A percentile compares a stretch with the other conserved stretches of the same genome.
Evolutionary conservation across 2,113 vertebrate species (phyloP).

Genomic region (Suncus etruscus): DNA sequence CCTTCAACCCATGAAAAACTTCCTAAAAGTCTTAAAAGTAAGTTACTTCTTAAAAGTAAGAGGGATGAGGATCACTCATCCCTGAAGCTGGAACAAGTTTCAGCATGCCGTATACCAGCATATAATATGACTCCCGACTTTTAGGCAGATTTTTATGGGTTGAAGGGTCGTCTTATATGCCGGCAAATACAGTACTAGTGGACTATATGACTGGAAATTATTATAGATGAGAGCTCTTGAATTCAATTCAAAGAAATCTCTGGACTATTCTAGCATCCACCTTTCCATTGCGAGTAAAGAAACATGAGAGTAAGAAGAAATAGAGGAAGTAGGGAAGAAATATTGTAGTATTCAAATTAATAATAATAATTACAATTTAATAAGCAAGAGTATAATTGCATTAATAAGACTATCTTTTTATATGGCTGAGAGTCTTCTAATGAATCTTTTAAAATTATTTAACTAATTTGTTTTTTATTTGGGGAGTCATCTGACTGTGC

Average conservation of each 20-base stretch:
- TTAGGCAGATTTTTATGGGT: too few species aligned
- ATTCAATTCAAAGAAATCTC: slow-evolving; percentile 74
- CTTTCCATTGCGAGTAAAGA: not conserved
- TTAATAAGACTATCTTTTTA: slow-evolving; percentile 3
- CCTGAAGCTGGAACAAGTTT: too few species aligned
- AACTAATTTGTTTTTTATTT: too few species aligned
- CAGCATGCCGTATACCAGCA: too few species aligned
- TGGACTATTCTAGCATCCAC: slow-evolving; percentile 67
- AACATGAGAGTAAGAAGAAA: rapidly evolving
- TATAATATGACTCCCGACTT: too few species aligned
- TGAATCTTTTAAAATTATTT: not conserved
- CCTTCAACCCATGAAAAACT: too few species aligned
- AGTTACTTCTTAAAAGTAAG: too few species aligned
- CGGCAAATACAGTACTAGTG: too few species aligned
- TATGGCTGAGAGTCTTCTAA: not conserved
- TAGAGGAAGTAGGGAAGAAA: not conserved
- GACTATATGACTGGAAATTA: slow-evolving; percentile 53
- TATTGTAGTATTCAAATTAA: not conserved
- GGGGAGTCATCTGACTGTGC: too few species aligned
- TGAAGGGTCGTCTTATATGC: too few species aligned
- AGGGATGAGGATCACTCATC: too few species aligned
- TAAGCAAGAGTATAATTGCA: slow-evolving; percentile 17
- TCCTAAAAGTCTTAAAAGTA: too few species aligned
- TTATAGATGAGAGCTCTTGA: slow-evolving; percentile 71
- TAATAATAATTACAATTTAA: not conserved